Base-by-base conservation (phyloP, 2,888 invertebrate species). In the Ormyrus labotus region DNA sequence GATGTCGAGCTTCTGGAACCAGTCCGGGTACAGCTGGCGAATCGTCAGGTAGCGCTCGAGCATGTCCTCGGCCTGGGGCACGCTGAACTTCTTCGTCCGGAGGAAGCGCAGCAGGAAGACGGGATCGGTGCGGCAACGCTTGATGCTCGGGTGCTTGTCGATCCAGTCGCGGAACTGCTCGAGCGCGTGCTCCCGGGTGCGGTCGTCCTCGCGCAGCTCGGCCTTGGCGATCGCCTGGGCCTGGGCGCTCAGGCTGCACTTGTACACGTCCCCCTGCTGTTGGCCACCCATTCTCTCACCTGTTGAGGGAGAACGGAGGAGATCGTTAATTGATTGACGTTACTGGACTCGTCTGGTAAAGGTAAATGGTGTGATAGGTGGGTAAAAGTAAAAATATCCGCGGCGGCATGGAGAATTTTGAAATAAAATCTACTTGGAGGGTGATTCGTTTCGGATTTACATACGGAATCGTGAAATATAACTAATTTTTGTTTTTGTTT, bases 41-140 rank as follows among this genome's bases (percentile, higher is more conserved):
- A 97, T 96, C 51, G 95, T 95, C 76, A 98, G 92, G 90, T 97
- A 98, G 69, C 96, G 94, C 89, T 97, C 97, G 84, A 98, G 91
- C 94, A 97, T 96, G 83, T 96, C 95, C 86, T 97, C 96, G 0
- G 97, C 95, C 89, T 95, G 94, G 0, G 96, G 96, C 34, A 97
- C 94, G 55, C 96, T 96, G 91, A 96, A 97, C 89, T 97, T 97
- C 91, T 96, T 96, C 63, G 96, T 96, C 58, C 97, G 93, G 11
- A 97, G 93, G 87, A 97, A 97, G 65, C 97, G 93, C 61, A 97
- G 92, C 13, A 97, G 92, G 88, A 98, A 97, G 7, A 95, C 93
- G 0, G 96, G 91, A 88, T 97, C 97, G 83, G 95, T 96, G 82
- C 97, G 93, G 89, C 97, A 97, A 86, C 93, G 94, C 86, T 94